phyloP scores from a whole-genome alignment of 2,797 vertebrate genomes.

The Salarias fasciatus region DNA sequence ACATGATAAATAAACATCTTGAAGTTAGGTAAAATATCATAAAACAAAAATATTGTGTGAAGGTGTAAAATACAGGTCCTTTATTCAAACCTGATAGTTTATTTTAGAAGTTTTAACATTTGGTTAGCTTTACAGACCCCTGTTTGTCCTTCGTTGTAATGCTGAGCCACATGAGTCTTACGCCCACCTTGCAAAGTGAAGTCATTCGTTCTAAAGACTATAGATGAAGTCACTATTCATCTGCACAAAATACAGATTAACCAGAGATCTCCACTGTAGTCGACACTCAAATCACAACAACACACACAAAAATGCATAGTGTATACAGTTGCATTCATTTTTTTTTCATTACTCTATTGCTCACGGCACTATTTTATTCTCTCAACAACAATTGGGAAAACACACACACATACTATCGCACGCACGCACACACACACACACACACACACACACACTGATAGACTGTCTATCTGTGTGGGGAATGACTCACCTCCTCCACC shows the following conservation, averaged over 20 bases:
- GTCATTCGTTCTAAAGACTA: slow-evolving; percentile 34
- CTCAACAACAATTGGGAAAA: slow-evolving; percentile 40
- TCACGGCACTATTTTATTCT: slow-evolving; percentile 49
- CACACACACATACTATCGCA: not conserved
- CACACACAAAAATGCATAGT: slow-evolving; percentile 24
- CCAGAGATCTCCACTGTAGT: slow-evolving; percentile 24
- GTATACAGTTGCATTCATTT: slow-evolving; percentile 40
- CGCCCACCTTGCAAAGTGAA: slow-evolving; percentile 30
- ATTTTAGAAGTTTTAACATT: too few species aligned
- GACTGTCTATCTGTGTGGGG: slow-evolving; percentile 65
- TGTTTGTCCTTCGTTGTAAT: slow-evolving; percentile 20
- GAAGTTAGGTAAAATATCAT: too few species aligned
- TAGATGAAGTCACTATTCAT: slow-evolving; percentile 28
- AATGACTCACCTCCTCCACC: slow-evolving; percentile 79
- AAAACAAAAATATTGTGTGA: too few species aligned
- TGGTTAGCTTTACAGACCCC: slow-evolving; percentile 8
- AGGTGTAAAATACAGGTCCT: too few species aligned
- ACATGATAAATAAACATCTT: too few species aligned
- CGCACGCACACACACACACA: slow-evolving; percentile 24
- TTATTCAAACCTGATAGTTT: too few species aligned
- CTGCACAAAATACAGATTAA: slow-evolving; percentile 39
- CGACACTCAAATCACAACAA: slow-evolving; percentile 22
- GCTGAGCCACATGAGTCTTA: slow-evolving; percentile 22
- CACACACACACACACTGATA: slow-evolving; percentile 35
- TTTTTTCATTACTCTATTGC: slow-evolving; percentile 39